Evolutionary conservation across 2,113 vertebrate species (phyloP).

Genomic region (Zeus faber): DNA sequence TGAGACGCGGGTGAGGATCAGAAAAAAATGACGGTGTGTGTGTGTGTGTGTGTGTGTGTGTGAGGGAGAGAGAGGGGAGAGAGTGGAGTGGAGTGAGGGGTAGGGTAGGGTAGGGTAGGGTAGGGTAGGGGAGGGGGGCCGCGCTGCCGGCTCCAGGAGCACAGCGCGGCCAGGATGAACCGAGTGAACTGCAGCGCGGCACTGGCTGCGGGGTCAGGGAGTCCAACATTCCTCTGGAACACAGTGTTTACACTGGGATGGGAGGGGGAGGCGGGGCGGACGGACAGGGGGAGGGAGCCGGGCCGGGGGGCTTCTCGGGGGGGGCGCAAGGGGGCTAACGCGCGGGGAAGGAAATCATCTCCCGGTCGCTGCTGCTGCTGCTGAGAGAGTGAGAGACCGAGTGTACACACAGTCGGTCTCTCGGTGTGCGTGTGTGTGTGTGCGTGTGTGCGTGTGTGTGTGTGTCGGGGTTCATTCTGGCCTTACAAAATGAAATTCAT

Average conservation of each 20-base stretch:
- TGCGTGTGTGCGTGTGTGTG: no score
- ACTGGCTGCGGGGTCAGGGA: slow-evolving; percentile 72
- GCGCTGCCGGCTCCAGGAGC: slow-evolving; percentile 37
- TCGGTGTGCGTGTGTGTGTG: no score
- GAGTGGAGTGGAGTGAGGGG: slow-evolving; percentile 22
- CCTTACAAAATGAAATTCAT: no score
- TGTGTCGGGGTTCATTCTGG: no score
- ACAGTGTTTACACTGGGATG: slow-evolving; percentile 79
- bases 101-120: background rate
- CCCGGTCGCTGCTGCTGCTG: no score
- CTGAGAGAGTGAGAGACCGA: no score
- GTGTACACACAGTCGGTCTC: no score
- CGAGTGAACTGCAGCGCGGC: slow-evolving; percentile 75
- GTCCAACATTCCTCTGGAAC: slow-evolving; percentile 84
- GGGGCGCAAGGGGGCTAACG: slow-evolving; percentile 69
- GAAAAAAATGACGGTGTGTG: no score
- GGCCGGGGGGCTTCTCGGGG: slow-evolving; percentile 12
- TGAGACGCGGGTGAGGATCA: no score
- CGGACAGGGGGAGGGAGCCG: background rate
- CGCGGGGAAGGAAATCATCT: slow-evolving; percentile 70
- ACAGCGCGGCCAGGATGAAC: slow-evolving; percentile 78
- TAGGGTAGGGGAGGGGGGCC: slow-evolving; percentile 15
- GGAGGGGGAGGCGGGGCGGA: slow-evolving; percentile 45
- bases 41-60: no score
- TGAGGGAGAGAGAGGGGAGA: slow-evolving; percentile 5